Base-by-base conservation (phyloP, 1,140 invertebrate genomes). In the Megathymus violae region DNA sequence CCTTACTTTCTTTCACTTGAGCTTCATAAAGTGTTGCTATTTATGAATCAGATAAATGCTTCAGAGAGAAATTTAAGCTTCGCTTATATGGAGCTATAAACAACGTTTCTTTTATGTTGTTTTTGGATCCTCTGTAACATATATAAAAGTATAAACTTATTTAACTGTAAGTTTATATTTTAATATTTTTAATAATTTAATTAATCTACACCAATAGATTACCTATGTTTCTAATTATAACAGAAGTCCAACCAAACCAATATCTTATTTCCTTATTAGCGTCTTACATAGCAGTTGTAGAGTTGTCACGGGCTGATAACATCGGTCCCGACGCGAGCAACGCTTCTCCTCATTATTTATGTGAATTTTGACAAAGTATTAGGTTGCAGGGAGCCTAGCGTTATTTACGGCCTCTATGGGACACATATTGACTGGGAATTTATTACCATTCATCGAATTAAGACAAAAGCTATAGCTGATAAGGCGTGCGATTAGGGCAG, bases 291-390 rank as follows among this genome's bases (percentile, higher is more conserved):
- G 84, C 84, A 80, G 70, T 78, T 76, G 79, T 85, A 79, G 79
- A 81, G 69, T 80, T 86, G 83, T 80, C 76, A 79, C 74, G 64
- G 59, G 17, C 15, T 74, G 83, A 88, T 89, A 89, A 82, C 74
- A 89, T 89, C 85, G 62, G 69, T 72, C n/a, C 76, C 64, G 68
- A 61, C 40, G 52, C 52, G 41, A 58, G 44, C 52, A 25, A 58
- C 71, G 74, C n/a, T n/a, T 68, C 61, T 76, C 70, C 76, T 81
- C 78, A 86, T 88, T 87, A 85, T 88, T 89, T 90, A 90, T 88
- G 85, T 83, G 85, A 88, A 84, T 85, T 88, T 90, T 88, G 83
- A 88, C 85, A 82, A 80, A 72, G 65, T 68, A 67, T 74, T 76
- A 69, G 69, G 64, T 80, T 75, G 74, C 74, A 80, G 64, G 63